Conservation (phyloP, 2,113 vertebrate species). For the Hiodon alosoides region DNA sequence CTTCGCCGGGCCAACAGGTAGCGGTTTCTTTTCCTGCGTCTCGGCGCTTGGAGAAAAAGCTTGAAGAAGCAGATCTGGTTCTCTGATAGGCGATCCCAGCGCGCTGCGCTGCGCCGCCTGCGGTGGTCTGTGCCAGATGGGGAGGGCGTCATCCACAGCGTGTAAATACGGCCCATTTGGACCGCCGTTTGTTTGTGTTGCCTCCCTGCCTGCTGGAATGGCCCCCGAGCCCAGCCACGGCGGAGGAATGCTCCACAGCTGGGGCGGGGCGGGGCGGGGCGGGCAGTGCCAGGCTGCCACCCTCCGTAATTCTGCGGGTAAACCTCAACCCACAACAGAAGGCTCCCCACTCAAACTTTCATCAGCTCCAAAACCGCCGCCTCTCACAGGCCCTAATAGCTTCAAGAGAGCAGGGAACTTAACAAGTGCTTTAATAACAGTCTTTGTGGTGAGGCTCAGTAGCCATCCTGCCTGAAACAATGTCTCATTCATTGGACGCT, state of each 20-base stretch:
- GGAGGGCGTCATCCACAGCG: neutral
- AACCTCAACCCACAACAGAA: constrained; percentile 71
- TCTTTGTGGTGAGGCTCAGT: neutral
- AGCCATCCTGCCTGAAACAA: neutral
- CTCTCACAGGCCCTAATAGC: constrained; percentile 15
- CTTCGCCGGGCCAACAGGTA: too few species aligned
- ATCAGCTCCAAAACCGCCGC: constrained; percentile 49
- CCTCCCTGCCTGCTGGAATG: neutral
- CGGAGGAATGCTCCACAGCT: neutral
- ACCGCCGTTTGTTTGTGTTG: constrained; percentile 16
- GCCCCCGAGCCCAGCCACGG: neutral
- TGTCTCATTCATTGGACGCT: neutral
- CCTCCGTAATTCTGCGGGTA: constrained; percentile 24
- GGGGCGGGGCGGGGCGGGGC: too few species aligned
- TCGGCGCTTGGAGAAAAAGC: too few species aligned
- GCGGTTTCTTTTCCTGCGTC: too few species aligned
- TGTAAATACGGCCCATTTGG: neutral
- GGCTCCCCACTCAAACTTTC: constrained; percentile 61
- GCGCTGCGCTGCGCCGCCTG: too few species aligned
- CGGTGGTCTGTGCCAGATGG: neutral
- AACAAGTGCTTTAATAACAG: neutral
- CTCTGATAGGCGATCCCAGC: too few species aligned
- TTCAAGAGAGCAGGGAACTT: constrained; percentile 17
- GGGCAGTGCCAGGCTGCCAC: constrained; percentile 23
- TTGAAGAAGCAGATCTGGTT: too few species aligned